Conservation (phyloP, 2,888 invertebrate species). For the Terebella lapidaria region DNA sequence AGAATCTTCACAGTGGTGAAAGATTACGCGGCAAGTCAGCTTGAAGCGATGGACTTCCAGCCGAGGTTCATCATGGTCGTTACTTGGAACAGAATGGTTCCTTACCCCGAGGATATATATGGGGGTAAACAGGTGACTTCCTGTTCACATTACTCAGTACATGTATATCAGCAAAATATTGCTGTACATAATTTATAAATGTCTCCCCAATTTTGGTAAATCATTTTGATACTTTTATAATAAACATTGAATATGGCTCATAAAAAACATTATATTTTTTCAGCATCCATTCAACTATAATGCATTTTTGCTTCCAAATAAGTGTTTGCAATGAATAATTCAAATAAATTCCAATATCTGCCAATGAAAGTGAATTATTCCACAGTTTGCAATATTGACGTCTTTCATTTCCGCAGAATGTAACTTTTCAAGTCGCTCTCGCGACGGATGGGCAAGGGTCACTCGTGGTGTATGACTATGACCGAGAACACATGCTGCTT, state of each 20-base stretch:
- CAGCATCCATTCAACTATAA: too few species aligned
- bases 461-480: not conserved
- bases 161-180: too few species aligned
- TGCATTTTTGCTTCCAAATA: too few species aligned
- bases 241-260: too few species aligned
- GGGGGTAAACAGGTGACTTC: slow-evolving; percentile 6
- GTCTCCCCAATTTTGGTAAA: too few species aligned
- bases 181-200: too few species aligned
- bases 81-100: slow-evolving; percentile 2
- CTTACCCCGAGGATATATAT: slow-evolving; percentile 1
- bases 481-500: not conserved
- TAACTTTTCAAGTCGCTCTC: slow-evolving; percentile 6
- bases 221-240: too few species aligned
- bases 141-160: not conserved
- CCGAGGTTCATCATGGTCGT: slow-evolving; percentile 2
- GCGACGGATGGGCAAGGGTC: slow-evolving; percentile 2
- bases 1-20: not conserved
- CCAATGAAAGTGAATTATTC: too few species aligned
- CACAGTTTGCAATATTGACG: too few species aligned
- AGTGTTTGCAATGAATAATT: too few species aligned
- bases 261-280: too few species aligned
- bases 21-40: not conserved
- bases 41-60: not conserved
- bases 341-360: too few species aligned
- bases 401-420: slow-evolving; percentile 5